Conservation (phyloP, 1,140 invertebrate genomes). For the Hyles vespertilio region DNA sequence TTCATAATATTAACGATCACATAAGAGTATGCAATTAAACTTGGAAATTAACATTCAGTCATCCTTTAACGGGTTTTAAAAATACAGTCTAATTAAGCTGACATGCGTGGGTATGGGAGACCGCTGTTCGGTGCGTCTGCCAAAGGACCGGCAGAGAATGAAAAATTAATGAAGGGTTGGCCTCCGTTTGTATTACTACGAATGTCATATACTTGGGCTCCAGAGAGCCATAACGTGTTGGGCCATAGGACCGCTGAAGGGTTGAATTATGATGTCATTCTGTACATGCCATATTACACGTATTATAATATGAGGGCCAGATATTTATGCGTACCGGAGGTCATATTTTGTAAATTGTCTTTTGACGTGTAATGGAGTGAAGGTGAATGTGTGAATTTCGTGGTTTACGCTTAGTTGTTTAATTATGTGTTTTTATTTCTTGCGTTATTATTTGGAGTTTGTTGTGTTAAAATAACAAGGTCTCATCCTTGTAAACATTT, state of each 20-base stretch:
- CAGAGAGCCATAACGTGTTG: neutral
- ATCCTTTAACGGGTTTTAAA: neutral
- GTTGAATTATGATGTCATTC: slow-evolving; percentile 13
- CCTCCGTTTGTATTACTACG: neutral
- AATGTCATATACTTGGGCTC: slow-evolving; percentile 2
- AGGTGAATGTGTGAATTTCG: too few relatives aligned
- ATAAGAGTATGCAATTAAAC: too few relatives aligned
- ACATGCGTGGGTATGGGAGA: neutral
- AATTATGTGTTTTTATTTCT: too few relatives aligned
- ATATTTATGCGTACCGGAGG: too few relatives aligned
- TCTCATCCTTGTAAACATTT: too few relatives aligned
- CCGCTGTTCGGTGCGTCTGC: neutral
- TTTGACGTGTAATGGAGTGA: too few relatives aligned
- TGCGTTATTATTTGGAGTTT: too few relatives aligned
- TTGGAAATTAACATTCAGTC: too few relatives aligned
- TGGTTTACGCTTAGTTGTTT: too few relatives aligned
- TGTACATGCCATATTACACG: neutral
- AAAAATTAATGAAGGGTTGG: slow-evolving; percentile 9
- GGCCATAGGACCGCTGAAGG: neutral
- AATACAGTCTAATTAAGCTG: neutral
- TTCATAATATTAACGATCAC: too few relatives aligned
- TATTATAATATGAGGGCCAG: neutral
- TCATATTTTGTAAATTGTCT: too few relatives aligned
- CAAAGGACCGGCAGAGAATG: neutral
- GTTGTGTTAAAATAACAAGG: too few relatives aligned